These are phyloP conservation scores for Antechinus stuartii DNA, from an alignment of 2,113 vertebrate genomes.

Conservation along the genomic window DNA sequence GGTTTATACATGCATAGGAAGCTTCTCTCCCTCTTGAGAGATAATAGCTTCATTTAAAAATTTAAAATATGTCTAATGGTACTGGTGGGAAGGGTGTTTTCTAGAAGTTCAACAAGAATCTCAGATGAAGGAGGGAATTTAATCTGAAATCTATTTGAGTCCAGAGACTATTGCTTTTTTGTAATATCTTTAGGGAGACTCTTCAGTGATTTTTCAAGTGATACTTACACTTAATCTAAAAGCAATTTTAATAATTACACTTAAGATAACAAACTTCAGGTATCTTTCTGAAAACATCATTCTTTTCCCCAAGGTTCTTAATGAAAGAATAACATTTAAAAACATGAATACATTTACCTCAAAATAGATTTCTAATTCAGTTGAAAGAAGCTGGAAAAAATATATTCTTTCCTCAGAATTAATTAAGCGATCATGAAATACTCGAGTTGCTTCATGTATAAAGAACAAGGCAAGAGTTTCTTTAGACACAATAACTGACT, in stretches of 20 bases:
- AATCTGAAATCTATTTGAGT: background rate
- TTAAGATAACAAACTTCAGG: background rate
- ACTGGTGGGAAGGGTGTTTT: background rate
- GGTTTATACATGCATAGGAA: background rate
- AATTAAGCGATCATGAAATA: conserved; percentile 83
- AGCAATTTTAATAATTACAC: background rate
- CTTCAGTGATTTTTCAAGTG: background rate
- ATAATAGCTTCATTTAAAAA: background rate
- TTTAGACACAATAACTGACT: conserved; percentile 72
- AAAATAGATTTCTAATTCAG: conserved; percentile 76
- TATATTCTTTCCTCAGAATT: conserved; percentile 67
- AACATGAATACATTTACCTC: conserved; percentile 65
- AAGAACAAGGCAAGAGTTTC: conserved; percentile 76
- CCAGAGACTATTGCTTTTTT: background rate
- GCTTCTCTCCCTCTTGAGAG: background rate
- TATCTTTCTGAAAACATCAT: conserved; percentile 10
- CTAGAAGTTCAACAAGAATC: background rate
- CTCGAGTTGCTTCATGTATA: conserved; percentile 79
- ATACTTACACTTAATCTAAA: background rate
- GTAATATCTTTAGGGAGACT: background rate
- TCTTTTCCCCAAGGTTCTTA: background rate
- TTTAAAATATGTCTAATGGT: background rate
- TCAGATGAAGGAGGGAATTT: background rate
- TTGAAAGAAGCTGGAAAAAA: conserved; percentile 79
- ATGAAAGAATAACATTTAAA: conserved; percentile 10